Evolutionary conservation across 2,797 vertebrate genomes (phyloP).

Genomic region (Nasua narica): DNA sequence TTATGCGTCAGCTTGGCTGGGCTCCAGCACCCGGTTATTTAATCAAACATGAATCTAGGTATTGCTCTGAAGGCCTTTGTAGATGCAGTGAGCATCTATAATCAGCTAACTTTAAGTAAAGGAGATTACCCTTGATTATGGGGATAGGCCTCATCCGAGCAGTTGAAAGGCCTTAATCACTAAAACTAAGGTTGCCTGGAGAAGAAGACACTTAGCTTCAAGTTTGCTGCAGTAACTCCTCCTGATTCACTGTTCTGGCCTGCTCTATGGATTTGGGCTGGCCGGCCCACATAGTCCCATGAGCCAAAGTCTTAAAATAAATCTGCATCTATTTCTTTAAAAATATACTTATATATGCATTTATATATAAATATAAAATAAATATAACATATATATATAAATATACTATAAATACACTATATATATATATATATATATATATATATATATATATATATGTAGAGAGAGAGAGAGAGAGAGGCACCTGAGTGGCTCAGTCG

Average conservation of each 20-base stretch:
- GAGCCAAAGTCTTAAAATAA: not conserved
- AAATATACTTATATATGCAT: not conserved
- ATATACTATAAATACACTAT: no score
- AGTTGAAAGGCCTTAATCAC: not conserved
- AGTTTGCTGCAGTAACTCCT: not conserved
- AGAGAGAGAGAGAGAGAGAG: no score
- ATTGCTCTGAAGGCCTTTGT: not conserved
- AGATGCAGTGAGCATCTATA: not conserved
- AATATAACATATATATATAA: not conserved
- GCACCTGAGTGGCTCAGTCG: not conserved
- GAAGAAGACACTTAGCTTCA: not conserved
- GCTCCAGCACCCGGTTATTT: no score
- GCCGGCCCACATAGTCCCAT: no score
- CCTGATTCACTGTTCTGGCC: not conserved
- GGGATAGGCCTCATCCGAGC: not conserved
- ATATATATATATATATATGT: no score
- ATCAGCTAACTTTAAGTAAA: not conserved
- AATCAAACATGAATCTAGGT: not conserved
- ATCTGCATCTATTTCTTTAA: not conserved
- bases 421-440: no score
- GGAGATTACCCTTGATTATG: not conserved
- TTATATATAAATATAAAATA: not conserved
- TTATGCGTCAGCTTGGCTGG: not conserved
- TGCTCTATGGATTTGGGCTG: not conserved
- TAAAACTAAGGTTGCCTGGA: not conserved